These are phyloP conservation scores for Opisthograptis luteolata DNA, from an alignment of 2,888 invertebrate species.

Conservation along the genomic window DNA sequence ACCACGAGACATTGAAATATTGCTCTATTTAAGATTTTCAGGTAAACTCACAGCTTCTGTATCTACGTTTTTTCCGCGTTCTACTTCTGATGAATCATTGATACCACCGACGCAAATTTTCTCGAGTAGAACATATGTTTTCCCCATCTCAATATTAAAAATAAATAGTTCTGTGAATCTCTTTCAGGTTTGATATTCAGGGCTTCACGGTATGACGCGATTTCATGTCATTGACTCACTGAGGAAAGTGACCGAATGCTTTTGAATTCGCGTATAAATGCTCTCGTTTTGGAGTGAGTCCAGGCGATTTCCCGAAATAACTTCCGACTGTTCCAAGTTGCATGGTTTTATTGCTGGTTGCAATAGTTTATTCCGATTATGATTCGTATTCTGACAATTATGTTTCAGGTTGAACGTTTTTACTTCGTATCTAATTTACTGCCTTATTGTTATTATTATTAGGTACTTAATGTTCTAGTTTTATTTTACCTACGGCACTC, in stretches of 20 bases:
- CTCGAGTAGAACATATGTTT: slow-evolving; percentile 37
- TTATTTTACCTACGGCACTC: too few species aligned
- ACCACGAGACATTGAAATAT: slow-evolving; percentile 20
- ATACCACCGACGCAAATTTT: slow-evolving; percentile 33
- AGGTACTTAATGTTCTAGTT: too few species aligned
- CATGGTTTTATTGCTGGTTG: slow-evolving; percentile 65
- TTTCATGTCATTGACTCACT: slow-evolving; percentile 76
- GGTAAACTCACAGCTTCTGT: slow-evolving; percentile 35
- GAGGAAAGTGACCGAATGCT: slow-evolving; percentile 75
- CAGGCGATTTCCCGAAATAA: slow-evolving; percentile 80
- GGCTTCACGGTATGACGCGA: slow-evolving; percentile 38
- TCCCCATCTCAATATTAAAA: slow-evolving; percentile 37
- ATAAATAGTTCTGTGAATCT: slow-evolving; percentile 57
- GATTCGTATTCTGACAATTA: slow-evolving; percentile 10
- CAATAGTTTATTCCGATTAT: slow-evolving; percentile 59
- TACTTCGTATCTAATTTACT: not conserved
- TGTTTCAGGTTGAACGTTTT: not conserved
- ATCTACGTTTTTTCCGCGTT: slow-evolving; percentile 34
- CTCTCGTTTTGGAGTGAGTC: slow-evolving; percentile 74
- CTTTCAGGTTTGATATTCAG: slow-evolving; percentile 34
- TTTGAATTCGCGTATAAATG: slow-evolving; percentile 63
- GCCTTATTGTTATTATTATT: too few species aligned
- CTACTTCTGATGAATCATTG: slow-evolving; percentile 42
- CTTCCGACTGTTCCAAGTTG: slow-evolving; percentile 65
- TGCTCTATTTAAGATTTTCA: slow-evolving; percentile 24